phyloP scores from a whole-genome alignment of 2,113 vertebrate species.

The Zosterops borbonicus region DNA sequence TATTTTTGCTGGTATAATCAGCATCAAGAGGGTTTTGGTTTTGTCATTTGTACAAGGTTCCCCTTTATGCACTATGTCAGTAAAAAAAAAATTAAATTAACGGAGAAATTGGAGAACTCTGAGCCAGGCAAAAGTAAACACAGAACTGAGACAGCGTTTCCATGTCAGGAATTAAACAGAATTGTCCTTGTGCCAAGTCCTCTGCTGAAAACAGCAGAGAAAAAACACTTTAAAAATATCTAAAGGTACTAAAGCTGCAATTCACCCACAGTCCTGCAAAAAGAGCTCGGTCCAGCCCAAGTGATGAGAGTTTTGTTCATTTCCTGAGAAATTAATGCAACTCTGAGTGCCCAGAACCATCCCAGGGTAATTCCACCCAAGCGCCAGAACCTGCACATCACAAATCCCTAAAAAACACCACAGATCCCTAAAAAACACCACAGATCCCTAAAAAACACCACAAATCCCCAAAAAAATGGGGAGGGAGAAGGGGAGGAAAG shows the following conservation, averaged over 20 bases:
- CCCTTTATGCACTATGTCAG: not conserved
- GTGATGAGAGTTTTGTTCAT: conserved; percentile 53
- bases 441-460: too few relatives aligned
- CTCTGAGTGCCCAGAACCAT: conserved; percentile 41
- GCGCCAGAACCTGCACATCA: not conserved
- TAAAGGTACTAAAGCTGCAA: not conserved
- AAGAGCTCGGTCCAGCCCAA: conserved; percentile 23
- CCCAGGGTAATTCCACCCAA: not conserved
- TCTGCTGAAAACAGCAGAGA: not conserved
- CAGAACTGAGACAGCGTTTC: not conserved
- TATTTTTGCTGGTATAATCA: not conserved
- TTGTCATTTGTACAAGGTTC: not conserved
- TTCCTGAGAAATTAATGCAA: conserved; percentile 53
- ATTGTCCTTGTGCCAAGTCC: not conserved
- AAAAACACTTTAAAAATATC: not conserved
- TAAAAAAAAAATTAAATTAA: not conserved
- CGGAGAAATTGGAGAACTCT: not conserved
- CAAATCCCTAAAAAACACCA: not conserved
- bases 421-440: too few relatives aligned
- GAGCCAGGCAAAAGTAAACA: not conserved
- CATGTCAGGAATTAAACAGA: not conserved
- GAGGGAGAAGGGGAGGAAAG: too few relatives aligned
- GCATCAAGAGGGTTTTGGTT: not conserved
- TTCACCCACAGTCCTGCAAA: conserved; percentile 24
- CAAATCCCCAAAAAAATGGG: not conserved